A percentile compares a stretch with the other conserved stretches of the same genome.
These are phyloP conservation scores for Bolinopsis microptera DNA, from an alignment of 37 sponge, comb jelly and placozoan species.

Conservation along the genomic window DNA sequence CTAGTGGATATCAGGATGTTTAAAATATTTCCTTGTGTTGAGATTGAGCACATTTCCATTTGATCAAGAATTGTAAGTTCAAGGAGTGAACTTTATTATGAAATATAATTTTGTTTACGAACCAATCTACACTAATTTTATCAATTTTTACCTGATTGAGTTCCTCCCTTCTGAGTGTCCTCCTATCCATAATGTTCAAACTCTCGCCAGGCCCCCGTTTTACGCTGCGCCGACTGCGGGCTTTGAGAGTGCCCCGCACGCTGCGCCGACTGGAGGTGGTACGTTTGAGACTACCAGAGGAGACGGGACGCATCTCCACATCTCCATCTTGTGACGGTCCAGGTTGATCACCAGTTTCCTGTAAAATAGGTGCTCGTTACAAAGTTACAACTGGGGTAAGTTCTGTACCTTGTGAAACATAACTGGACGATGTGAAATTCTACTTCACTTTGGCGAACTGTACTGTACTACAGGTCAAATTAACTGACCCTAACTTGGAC, in stretches of 20 bases:
- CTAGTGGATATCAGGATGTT: neutral
- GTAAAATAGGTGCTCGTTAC: no score
- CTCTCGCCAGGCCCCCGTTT: neutral
- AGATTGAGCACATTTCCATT: no score
- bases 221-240: neutral
- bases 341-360: neutral
- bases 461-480: no score
- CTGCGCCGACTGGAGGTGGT: neutral
- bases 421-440: no score
- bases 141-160: slow-evolving; percentile 17
- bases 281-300: neutral
- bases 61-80: no score
- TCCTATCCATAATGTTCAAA: neutral
- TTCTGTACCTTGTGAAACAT: no score
- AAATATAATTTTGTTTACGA: no score
- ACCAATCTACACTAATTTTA: no score
- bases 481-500: no score
- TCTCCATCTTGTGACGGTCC: neutral
- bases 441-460: no score
- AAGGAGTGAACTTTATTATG: no score
- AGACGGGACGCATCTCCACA: neutral
- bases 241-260: neutral
- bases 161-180: slow-evolving; percentile 19
- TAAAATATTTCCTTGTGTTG: neutral
- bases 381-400: no score